Conservation (phyloP, 1,140 invertebrate species). For the Drosophila pallidifrons region DNA sequence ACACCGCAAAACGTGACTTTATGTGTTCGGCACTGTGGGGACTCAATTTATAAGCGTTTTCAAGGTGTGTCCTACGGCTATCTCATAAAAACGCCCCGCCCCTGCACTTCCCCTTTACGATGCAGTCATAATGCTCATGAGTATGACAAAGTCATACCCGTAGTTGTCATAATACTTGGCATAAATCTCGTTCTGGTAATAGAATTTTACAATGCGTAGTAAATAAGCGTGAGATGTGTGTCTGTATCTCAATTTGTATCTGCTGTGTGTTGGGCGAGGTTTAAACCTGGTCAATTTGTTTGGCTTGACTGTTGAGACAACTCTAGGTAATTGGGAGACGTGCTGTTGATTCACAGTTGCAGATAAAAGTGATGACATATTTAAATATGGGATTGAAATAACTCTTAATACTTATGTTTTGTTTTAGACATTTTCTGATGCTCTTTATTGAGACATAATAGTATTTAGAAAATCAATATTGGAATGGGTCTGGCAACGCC, state of each 20-base stretch:
- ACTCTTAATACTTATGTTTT: background rate
- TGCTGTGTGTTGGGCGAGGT: slow-evolving; percentile 13
- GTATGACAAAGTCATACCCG: slow-evolving; percentile 46
- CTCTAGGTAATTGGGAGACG: slow-evolving; percentile 2
- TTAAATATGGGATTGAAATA: background rate
- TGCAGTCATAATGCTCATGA: slow-evolving; percentile 22
- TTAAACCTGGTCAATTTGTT: slow-evolving; percentile 11
- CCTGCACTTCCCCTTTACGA: slow-evolving; percentile 2
- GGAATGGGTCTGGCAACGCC: no score
- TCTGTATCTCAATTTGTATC: slow-evolving; percentile 7
- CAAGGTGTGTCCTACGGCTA: slow-evolving; percentile 65
- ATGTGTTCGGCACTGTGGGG: slow-evolving; percentile 54
- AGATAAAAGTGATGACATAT: slow-evolving; percentile 6
- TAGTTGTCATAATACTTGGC: slow-evolving; percentile 53
- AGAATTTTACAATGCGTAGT: slow-evolving; percentile 65
- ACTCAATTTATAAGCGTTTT: slow-evolving; percentile 61
- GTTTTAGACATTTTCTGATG: background rate
- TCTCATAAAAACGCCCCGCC: slow-evolving; percentile 10
- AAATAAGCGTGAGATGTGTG: slow-evolving; percentile 51
- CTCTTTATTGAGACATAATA: no score
- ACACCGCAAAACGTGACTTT: slow-evolving; percentile 68
- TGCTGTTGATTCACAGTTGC: slow-evolving; percentile 16
- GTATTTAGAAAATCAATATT: no score
- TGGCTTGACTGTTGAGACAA: background rate
- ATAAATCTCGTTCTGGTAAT: slow-evolving; percentile 67